Base-by-base conservation (phyloP, 1,140 invertebrate genomes). In the Hirudo medicinalis region DNA sequence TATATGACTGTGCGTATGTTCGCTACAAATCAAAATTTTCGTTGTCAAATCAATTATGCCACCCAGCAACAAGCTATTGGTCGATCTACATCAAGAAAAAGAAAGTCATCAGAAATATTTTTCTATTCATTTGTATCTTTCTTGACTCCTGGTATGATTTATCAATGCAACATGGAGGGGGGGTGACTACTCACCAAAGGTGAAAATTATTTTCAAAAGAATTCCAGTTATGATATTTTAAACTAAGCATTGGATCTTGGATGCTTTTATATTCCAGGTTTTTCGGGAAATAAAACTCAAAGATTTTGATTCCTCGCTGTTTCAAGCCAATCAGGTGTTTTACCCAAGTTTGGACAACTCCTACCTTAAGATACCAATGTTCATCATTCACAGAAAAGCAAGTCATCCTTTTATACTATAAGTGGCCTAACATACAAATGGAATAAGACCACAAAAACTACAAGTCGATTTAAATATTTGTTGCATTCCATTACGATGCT, bases 51-150 rank as follows among this genome's bases (percentile, higher is more conserved):
- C n/a, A n/a, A n/a, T n/a, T n/a, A n/a, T n/a, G n/a, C n/a, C n/a
- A n/a, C n/a, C n/a, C n/a, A n/a, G n/a, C n/a, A n/a, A n/a, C n/a
- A n/a, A n/a, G n/a, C n/a, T n/a, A n/a, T n/a, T n/a, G n/a, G n/a
- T n/a, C n/a, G n/a, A n/a, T n/a, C n/a, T n/a, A n/a, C n/a, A n/a
- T n/a, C n/a, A n/a, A n/a, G n/a, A n/a, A n/a, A n/a, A n/a, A n/a
- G n/a, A n/a, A n/a, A n/a, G n/a, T n/a, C n/a, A n/a, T n/a, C n/a
- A n/a, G n/a, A n/a, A n/a, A n/a, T n/a, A n/a, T 78, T 81, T 74
- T 99, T 97, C 82, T 97, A 91, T 80, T 87, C 89, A 75, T 95
- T 97, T 79, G 89, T 89, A 60, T 97, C 94, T 0, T 97, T 97
- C 82, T 85, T 97, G 25, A 91, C 88, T 60, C 95, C 96, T 22